Evolutionary conservation across 2,113 vertebrate genomes (phyloP).

Genomic region (Pelecanus crispus): DNA sequence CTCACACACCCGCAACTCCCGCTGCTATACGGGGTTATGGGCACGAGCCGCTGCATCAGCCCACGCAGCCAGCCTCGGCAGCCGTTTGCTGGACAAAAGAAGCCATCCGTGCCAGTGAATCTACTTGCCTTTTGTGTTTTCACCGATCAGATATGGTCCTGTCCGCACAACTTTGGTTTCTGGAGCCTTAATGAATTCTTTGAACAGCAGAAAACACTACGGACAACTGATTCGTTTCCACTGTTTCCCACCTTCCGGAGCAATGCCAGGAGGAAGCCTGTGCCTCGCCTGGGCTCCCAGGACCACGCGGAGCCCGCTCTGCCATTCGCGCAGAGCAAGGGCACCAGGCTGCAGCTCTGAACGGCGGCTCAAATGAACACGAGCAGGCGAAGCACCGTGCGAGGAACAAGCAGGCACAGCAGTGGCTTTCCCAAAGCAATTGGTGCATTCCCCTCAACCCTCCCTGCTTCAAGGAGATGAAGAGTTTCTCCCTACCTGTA

Average conservation of each 20-base stretch:
- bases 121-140: no score
- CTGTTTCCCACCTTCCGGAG: neutral
- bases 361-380: neutral
- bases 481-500: neutral
- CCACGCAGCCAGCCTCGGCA: neutral
- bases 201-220: neutral
- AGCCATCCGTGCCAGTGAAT: accelerated
- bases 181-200: neutral
- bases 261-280: neutral
- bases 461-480: neutral
- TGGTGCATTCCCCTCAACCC: neutral
- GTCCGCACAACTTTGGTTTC: neutral
- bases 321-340: neutral
- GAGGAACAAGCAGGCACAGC: neutral
- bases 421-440: neutral
- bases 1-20: neutral
- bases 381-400: neutral
- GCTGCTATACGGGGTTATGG: neutral
- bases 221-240: neutral
- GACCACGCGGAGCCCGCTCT: neutral
- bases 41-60: accelerated
- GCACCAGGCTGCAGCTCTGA: neutral
- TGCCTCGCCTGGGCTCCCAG: accelerated
- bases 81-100: neutral
- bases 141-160: accelerated